These are phyloP conservation scores for Agonopterix arenella DNA, from an alignment of 2,888 invertebrate species.

Conservation along the genomic window DNA sequence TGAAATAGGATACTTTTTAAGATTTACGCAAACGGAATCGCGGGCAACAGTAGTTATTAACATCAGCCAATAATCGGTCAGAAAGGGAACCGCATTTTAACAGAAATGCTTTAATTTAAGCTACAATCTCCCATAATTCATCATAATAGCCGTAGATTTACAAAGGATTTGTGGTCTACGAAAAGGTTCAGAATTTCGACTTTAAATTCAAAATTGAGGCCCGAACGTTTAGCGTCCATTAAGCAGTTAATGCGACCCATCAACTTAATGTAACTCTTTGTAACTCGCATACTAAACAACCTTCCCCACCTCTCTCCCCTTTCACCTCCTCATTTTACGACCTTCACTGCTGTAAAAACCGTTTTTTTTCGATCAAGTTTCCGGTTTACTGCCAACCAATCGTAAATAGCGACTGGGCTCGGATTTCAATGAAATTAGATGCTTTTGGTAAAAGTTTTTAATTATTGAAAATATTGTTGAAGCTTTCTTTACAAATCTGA, in stretches of 20 bases:
- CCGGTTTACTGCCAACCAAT: slow-evolving; percentile 5
- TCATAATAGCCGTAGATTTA: too few relatives aligned
- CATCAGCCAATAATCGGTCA: too few relatives aligned
- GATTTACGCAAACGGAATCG: too few relatives aligned
- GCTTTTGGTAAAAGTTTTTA: slow-evolving; percentile 1
- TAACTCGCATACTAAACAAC: slow-evolving; percentile 6
- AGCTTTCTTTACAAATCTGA: not conserved
- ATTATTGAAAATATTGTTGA: not conserved
- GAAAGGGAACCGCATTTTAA: too few relatives aligned
- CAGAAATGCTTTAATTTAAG: too few relatives aligned
- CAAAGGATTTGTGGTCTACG: too few relatives aligned
- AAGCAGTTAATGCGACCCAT: not conserved
- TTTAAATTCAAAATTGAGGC: not conserved
- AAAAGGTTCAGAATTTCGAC: not conserved
- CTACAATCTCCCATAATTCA: too few relatives aligned
- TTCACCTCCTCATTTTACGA: not conserved
- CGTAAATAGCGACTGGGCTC: slow-evolving; percentile 3
- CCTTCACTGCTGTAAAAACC: not conserved
- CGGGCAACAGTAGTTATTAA: too few relatives aligned
- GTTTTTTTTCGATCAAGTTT: slow-evolving; percentile 5
- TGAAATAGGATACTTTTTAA: too few relatives aligned
- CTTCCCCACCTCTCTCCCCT: too few relatives aligned
- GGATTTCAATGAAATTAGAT: slow-evolving; percentile 1
- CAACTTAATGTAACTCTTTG: slow-evolving; percentile 4
- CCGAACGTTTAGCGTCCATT: slow-evolving; percentile 1